A percentile compares a stretch with the other conserved stretches of the same genome.
phyloP scores from a whole-genome alignment of 2,888 invertebrate species.

The Lacanobia oleracea region DNA sequence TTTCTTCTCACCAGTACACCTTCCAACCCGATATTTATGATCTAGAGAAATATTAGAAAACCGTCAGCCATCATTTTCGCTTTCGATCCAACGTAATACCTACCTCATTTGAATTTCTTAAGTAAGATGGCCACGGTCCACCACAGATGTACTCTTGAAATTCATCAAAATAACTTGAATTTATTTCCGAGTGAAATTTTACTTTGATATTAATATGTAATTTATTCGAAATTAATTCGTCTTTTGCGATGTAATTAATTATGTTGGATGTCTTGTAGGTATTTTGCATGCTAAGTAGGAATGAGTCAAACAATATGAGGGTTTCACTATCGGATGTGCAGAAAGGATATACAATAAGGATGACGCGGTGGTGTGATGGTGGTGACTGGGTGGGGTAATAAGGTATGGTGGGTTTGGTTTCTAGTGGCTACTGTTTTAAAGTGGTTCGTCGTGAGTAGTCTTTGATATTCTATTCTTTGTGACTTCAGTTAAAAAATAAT shows the following conservation, averaged over 20 bases:
- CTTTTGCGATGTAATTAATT: conserved; percentile 6
- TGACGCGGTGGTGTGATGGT: conserved; percentile 28
- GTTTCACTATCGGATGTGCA: conserved; percentile 5
- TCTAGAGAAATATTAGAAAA: conserved; percentile 71
- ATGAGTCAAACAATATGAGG: conserved; percentile 2
- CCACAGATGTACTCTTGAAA: conserved; percentile 3
- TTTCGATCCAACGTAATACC: conserved; percentile 62
- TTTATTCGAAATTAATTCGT: conserved; percentile 26
- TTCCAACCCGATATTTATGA: conserved; percentile 43
- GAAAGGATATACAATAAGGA: too few species aligned
- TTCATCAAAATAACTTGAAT: conserved; percentile 35
- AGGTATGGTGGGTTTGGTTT: conserved; percentile 9
- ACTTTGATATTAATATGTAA: conserved; percentile 12
- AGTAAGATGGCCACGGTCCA: conserved; percentile 8
- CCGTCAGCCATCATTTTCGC: conserved; percentile 55
- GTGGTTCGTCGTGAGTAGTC: not conserved
- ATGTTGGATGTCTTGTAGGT: conserved; percentile 19
- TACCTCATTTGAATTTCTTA: conserved; percentile 61
- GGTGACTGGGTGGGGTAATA: conserved; percentile 23
- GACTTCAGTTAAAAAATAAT: not conserved
- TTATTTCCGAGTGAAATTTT: conserved; percentile 34
- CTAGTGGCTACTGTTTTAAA: conserved; percentile 27
- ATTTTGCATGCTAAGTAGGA: conserved; percentile 5
- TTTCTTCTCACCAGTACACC: conserved; percentile 23
- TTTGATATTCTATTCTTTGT: not conserved